Conservation (phyloP, 64 coral and sea anemone genomes). For the Hydrozoanthus tunicans region DNA sequence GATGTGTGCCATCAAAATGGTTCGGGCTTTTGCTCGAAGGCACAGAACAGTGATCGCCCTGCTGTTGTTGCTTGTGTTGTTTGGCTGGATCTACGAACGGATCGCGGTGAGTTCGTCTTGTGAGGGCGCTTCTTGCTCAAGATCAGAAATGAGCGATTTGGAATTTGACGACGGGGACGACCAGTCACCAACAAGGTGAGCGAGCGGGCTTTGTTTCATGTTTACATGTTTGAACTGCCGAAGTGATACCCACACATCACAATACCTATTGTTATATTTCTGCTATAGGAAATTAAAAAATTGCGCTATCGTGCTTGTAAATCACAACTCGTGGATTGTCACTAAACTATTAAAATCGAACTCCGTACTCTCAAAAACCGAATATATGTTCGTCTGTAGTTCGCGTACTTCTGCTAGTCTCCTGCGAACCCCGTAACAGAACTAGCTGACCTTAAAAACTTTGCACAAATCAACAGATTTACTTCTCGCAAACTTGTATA, state of each 20-base stretch:
- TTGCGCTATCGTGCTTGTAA: neutral
- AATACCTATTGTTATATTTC: too few relatives aligned
- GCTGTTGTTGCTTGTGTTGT: constrained; percentile 25
- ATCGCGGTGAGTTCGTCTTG: constrained; percentile 20
- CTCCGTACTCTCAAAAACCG: too few relatives aligned
- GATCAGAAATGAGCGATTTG: neutral
- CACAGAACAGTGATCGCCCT: constrained; percentile 19
- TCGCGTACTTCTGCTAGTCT: too few relatives aligned
- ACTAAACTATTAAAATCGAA: too few relatives aligned
- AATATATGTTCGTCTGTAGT: too few relatives aligned
- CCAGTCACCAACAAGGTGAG: constrained; percentile 20
- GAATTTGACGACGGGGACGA: constrained; percentile 15
- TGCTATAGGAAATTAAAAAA: too few relatives aligned
- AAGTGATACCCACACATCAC: too few relatives aligned
- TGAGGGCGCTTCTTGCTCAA: constrained; percentile 14
- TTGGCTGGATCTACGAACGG: constrained; percentile 20
- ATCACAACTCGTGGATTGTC: too few relatives aligned
- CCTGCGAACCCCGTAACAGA: too few relatives aligned
- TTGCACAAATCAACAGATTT: too few relatives aligned
- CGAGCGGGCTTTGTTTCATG: neutral
- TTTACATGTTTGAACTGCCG: neutral
- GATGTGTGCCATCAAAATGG: constrained; percentile 43
- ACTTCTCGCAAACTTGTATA: too few relatives aligned
- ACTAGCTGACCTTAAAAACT: too few relatives aligned
- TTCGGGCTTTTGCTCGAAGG: constrained; percentile 3